Conservation (phyloP, 2,888 invertebrate species). For the Subacronicta megacephala region DNA sequence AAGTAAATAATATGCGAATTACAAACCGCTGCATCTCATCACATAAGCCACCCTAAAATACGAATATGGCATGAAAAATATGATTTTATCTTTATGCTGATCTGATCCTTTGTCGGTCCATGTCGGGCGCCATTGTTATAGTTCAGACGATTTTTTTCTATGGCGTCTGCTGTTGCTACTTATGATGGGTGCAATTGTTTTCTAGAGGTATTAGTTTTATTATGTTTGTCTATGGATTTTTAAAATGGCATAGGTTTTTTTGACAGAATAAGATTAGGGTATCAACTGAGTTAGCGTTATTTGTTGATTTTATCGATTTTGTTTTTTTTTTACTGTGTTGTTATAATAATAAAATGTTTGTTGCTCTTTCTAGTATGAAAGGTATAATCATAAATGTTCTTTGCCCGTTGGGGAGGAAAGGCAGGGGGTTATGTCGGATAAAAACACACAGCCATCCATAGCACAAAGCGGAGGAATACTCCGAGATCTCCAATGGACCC, state of each 20-base stretch:
- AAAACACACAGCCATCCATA: too few species aligned
- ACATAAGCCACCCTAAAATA: conserved; percentile 50
- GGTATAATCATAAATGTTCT: too few species aligned
- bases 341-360: too few species aligned
- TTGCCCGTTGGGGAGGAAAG: too few species aligned
- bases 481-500: too few species aligned
- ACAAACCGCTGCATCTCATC: conserved; percentile 46
- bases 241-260: neutral
- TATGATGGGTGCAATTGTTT: conserved; percentile 47
- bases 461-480: too few species aligned
- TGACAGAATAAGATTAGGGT: neutral
- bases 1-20: neutral
- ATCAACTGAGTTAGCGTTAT: neutral
- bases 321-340: too few species aligned
- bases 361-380: too few species aligned
- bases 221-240: conserved; percentile 12
- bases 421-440: too few species aligned
- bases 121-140: conserved; percentile 69
- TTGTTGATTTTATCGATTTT: neutral
- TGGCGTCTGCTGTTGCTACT: conserved; percentile 78
- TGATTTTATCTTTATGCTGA: conserved; percentile 80
- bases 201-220: conserved; percentile 46
- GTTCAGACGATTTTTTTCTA: conserved; percentile 70
- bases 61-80: conserved; percentile 78
- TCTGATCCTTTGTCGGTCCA: conserved; percentile 79